Base-by-base conservation (phyloP, 2,113 vertebrate species). In the Poicephalus gulielmi region DNA sequence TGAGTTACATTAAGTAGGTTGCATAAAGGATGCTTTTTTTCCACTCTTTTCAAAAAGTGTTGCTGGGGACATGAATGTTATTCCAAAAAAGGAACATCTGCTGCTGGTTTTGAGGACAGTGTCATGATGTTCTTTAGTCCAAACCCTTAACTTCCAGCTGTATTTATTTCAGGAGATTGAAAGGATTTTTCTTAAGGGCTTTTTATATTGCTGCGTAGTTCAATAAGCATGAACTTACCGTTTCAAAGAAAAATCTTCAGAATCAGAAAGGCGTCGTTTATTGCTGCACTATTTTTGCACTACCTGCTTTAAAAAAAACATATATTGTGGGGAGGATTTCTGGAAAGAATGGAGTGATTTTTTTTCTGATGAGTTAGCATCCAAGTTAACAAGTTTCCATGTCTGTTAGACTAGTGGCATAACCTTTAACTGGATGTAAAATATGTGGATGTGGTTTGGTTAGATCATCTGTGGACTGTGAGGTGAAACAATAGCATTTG, bases 161-260 rank as follows among this genome's bases (percentile, higher is more conserved):
- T 83, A 80, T 95, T 93, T 96, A 87, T 96, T 95, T 94, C 92
- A 53, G 77, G 83, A 89, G 44, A 41, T 86, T 88, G 91, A 94
- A 94, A 95, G 66, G 80, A 53, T 13, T 94, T 86, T 81, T 95
- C 66, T 71, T 44, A 46, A 68, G 77, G 77, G 39, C 47, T 91
- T 90, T 88, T 90, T 62, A 35, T 91, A 39, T 82, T 94, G 46
- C 47, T 69, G 0, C 67, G 73, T 85, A 87, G 62, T 37, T 94
- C 92, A 87, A 13, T 93, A 90, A 91, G 33, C 8, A 33, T 7
- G 16, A 79, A 46, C 81, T 85, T 91, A 76, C 67, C 44, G 73
- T 92, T 90, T 76, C 25, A 63, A 64, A 92, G 66, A 67, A 76
- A 66, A 50, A n/a, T 80, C 46, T 95, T 80, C 30, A 82, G 52